These are phyloP conservation scores for Pogonophryne albipinna DNA, from an alignment of 2,797 vertebrate species.

Conservation along the genomic window DNA sequence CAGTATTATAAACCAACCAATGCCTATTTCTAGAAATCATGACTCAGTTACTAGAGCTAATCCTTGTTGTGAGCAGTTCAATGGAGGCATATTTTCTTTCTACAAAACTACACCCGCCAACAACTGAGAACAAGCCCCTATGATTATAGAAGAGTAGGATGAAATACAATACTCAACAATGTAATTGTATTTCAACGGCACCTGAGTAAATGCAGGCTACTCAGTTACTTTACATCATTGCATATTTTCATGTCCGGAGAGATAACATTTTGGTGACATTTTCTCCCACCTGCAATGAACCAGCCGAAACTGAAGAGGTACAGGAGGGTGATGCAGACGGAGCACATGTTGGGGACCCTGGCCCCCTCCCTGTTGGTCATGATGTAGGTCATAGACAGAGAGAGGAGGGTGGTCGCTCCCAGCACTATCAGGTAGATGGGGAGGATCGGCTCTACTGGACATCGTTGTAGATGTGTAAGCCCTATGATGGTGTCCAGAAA, in stretches of 20 bases:
- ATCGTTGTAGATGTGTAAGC: constrained; percentile 45
- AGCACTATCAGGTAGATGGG: constrained; percentile 77
- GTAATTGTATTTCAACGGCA: background rate
- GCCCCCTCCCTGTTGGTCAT: background rate
- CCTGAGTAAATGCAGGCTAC: background rate
- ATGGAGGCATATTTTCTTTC: too few species aligned
- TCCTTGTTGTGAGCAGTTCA: too few species aligned
- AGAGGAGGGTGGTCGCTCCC: constrained; percentile 55
- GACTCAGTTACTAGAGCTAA: too few species aligned
- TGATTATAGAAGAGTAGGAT: background rate
- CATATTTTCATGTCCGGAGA: background rate
- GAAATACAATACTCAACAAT: background rate
- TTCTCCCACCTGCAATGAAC: constrained; percentile 74
- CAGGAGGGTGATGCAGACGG: background rate
- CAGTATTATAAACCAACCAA: too few species aligned
- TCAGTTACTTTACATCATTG: background rate
- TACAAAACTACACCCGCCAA: too few species aligned
- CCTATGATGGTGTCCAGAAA: constrained; percentile 49
- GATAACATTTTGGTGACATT: background rate
- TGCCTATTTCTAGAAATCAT: too few species aligned
- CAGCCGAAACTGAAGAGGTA: constrained; percentile 68
- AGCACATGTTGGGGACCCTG: background rate
- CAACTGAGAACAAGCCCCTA: too few species aligned
- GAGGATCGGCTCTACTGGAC: constrained; percentile 64
- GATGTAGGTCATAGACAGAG: constrained; percentile 61